Evolutionary conservation across 2,113 vertebrate genomes (phyloP).

Genomic region (Amblyornis subalaris): DNA sequence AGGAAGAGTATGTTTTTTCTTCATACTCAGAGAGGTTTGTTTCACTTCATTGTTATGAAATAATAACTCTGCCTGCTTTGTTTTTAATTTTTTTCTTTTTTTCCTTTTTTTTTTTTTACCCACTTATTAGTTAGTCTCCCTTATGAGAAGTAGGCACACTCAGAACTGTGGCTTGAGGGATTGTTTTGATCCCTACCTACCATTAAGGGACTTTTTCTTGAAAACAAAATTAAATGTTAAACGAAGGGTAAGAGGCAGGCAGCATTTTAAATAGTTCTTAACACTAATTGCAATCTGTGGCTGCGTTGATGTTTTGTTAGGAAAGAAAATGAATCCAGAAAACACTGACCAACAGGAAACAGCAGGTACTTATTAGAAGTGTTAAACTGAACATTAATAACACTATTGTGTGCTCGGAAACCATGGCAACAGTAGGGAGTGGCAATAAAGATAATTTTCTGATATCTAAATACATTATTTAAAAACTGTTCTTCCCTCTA

Average conservation of each 20-base stretch:
- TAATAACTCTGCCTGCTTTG: background rate
- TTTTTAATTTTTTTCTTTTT: background rate
- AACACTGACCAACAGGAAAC: conserved; percentile 48
- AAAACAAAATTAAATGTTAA: conserved; percentile 13
- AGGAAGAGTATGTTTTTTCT: background rate
- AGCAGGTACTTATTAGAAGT: conserved; percentile 45
- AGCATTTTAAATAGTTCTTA: background rate
- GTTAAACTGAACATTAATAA: conserved; percentile 50
- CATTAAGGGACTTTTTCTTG: background rate
- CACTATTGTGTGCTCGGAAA: conserved; percentile 18
- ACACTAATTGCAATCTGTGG: background rate
- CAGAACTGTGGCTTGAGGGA: background rate
- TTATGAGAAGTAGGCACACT: background rate
- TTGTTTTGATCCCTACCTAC: background rate
- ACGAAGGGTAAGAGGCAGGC: background rate
- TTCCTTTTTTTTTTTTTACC: background rate
- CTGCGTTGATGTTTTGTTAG: background rate
- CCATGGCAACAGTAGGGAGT: background rate
- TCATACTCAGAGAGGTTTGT: background rate
- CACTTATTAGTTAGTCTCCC: background rate
- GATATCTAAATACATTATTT: background rate
- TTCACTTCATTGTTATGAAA: background rate
- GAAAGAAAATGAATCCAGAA: conserved; percentile 10
- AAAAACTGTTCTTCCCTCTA: background rate
- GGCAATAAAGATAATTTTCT: background rate